Conservation (phyloP, 2,888 invertebrate genomes). For the Cristatella mucedo region DNA sequence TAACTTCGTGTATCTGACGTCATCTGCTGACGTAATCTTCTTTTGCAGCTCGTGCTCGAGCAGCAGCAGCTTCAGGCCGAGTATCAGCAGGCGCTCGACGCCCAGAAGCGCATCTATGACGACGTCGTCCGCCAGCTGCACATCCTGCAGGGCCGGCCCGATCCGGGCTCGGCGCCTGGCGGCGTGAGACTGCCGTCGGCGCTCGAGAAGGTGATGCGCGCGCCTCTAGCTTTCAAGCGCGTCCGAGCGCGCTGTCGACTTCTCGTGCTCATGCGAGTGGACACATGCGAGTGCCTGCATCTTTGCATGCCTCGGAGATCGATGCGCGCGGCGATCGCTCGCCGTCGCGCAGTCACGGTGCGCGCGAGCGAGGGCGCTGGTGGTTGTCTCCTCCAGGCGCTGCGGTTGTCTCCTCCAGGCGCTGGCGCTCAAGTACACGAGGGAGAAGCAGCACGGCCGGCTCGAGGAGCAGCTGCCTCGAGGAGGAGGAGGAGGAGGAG, state of each 20-base stretch:
- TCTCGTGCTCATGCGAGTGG: neutral
- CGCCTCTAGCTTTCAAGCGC: conserved; percentile 69
- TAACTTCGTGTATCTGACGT: too few species aligned
- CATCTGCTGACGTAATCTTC: too few species aligned
- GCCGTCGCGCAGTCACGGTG: conserved; percentile 4
- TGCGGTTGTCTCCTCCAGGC: neutral
- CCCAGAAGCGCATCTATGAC: conserved; percentile 15
- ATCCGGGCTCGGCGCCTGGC: too few species aligned
- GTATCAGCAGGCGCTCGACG: conserved; percentile 11
- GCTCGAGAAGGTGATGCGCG: conserved; percentile 71
- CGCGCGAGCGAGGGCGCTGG: neutral
- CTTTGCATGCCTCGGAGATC: too few species aligned
- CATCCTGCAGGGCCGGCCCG: too few species aligned
- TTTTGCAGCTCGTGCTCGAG: conserved; percentile 8
- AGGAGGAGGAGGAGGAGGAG: conserved; percentile 14
- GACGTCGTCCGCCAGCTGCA: neutral
- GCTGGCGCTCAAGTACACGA: neutral
- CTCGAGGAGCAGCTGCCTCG: too few species aligned
- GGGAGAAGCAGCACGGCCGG: too few species aligned
- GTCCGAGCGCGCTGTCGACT: conserved; percentile 68
- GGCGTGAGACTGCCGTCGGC: conserved; percentile 55
- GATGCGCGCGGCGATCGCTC: too few species aligned
- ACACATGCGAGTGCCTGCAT: too few species aligned
- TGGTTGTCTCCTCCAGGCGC: neutral
- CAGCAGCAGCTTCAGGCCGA: conserved; percentile 11